Base-by-base conservation (phyloP, 2,113 vertebrate species). In the Sylvietta virens region DNA sequence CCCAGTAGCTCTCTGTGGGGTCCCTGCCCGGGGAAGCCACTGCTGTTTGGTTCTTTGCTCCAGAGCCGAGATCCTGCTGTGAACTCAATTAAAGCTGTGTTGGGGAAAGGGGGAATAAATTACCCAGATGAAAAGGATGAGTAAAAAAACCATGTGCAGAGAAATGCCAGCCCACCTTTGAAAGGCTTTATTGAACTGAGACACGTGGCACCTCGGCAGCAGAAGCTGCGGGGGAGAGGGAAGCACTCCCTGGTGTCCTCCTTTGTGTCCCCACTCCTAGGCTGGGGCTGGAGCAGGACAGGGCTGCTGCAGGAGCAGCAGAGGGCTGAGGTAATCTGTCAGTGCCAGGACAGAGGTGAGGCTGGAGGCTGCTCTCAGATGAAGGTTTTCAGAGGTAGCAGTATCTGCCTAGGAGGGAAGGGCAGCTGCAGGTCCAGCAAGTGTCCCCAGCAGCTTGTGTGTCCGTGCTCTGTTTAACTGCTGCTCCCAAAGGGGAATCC, bases 1-100 rank as follows among this genome's bases (percentile, higher is more conserved):
- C 39, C 61, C 3, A 0, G 56, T 13, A 56, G 61, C 35, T 79
- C 79, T 56, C 86, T 39, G 44, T 61, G 77, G 60, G 80, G 35
- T 92, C 72, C 51, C 81, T 71, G 81, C 73, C 66, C 70, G 78
- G 70, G 84, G 62, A 95, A 54, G 61, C 30, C 71, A 87, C 22
- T 60, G 78, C 31, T 71, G 78, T 71, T 87, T 50, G n/a, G 35
- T 85, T 88, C 88, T 91, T 87, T 88, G 81, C 81, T 82, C 66
- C 3, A 4, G 72, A 79, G 62, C 88, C 0, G 28, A 70, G 48
- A 80, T 88, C 94, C 90, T 28, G 74, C 95, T 90, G 96, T 65
- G 88, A 95, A 72, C 85, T 93, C 85, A 93, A 91, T 97, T 96
- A 95, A 95, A 93, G 42, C 66, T 48, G 70, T 90, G 66, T 67